These are phyloP conservation scores for Nasonia longicornis DNA, from an alignment of 1,140 invertebrate species.

Conservation along the genomic window DNA sequence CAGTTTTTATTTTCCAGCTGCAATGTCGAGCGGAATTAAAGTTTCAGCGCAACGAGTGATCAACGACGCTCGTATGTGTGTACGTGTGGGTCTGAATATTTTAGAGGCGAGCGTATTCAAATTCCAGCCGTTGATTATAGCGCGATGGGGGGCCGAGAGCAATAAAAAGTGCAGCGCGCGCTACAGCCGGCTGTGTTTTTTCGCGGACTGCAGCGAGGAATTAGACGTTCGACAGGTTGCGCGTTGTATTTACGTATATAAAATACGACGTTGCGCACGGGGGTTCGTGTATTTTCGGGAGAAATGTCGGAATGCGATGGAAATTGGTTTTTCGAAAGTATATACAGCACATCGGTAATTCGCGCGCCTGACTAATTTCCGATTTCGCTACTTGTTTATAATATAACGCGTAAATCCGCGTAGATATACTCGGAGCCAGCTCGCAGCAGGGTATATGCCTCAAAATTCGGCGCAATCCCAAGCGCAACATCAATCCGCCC, in stretches of 20 bases:
- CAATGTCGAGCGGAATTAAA: not conserved
- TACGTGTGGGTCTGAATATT: not conserved
- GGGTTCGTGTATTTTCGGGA: not conserved
- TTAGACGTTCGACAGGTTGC: not conserved
- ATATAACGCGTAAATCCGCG: no score
- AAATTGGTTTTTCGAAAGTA: not conserved
- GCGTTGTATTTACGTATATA: not conserved
- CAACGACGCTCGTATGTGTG: not conserved
- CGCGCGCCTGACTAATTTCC: not conserved
- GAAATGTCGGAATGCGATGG: not conserved
- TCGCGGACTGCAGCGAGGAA: not conserved
- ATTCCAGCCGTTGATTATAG: slow-evolving; percentile 1
- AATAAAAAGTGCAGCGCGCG: not conserved
- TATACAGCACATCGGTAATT: not conserved
- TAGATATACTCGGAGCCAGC: no score
- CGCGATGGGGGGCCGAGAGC: not conserved
- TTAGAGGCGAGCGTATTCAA: not conserved
- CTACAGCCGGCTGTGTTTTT: not conserved
- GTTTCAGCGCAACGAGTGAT: not conserved
- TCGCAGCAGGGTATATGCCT: no score
- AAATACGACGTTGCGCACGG: not conserved
- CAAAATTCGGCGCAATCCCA: no score
- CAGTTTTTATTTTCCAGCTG: not conserved
- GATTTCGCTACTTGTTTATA: not conserved
- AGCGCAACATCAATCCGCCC: no score